Evolutionary conservation across 2,797 vertebrate species (phyloP).

Genomic region (Antennarius maculatus): DNA sequence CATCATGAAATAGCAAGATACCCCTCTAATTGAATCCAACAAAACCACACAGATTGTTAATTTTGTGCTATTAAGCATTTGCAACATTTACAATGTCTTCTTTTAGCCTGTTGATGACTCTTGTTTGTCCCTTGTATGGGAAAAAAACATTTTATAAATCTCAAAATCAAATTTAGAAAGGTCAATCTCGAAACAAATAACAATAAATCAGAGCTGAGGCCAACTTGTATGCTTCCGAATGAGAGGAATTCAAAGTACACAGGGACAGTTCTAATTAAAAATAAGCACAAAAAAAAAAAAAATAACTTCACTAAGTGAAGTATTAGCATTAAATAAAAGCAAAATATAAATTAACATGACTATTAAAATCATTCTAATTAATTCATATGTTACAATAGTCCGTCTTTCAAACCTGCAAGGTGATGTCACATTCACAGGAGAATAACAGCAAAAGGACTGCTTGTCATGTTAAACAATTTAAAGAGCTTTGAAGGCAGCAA

Average conservation of each 20-base stretch:
- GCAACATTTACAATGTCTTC: conserved; percentile 87
- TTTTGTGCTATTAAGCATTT: conserved; percentile 93
- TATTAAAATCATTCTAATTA: conserved; percentile 36
- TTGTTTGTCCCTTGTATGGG: conserved; percentile 90
- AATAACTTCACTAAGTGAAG: not conserved
- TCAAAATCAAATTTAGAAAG: conserved; percentile 96
- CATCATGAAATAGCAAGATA: conserved; percentile 95
- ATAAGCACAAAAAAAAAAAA: conserved; percentile 14
- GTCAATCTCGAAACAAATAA: conserved; percentile 89
- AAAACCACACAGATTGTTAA: conserved; percentile 94
- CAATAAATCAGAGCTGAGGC: conserved; percentile 80
- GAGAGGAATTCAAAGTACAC: conserved; percentile 47
- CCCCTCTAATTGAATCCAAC: conserved; percentile 93
- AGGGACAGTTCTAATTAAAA: conserved; percentile 19
- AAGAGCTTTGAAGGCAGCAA: conserved; percentile 43
- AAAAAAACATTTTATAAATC: conserved; percentile 93
- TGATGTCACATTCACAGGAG: conserved; percentile 24
- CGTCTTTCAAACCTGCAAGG: conserved; percentile 14
- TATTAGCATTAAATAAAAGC: conserved; percentile 2
- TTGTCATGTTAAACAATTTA: conserved; percentile 67
- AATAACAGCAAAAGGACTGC: conserved; percentile 49
- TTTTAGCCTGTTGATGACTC: conserved; percentile 86
- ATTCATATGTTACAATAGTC: conserved; percentile 19
- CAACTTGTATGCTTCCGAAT: conserved; percentile 57
- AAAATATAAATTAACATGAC: not conserved